Evolutionary conservation across 2,888 invertebrate genomes (phyloP).

Genomic region (Schrankia costaestrigalis): DNA sequence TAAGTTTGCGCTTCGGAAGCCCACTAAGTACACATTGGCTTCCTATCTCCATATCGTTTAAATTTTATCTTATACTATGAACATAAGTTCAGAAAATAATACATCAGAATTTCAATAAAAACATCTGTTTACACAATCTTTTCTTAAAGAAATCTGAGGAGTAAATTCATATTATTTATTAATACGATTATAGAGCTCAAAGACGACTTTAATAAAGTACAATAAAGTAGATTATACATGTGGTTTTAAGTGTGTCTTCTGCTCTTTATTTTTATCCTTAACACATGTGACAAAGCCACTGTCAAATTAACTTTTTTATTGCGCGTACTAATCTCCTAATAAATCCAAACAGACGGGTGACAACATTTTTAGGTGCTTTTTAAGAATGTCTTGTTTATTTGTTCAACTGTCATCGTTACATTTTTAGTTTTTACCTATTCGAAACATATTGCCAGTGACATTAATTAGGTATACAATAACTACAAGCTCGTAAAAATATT

Average conservation of each 20-base stretch:
- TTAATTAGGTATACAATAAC: no score
- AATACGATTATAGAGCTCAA: no score
- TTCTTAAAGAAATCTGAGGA: no score
- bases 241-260: slow-evolving; percentile 29
- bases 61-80: no score
- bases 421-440: slow-evolving; percentile 3
- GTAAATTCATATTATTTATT: slow-evolving; percentile 5
- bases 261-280: slow-evolving; percentile 51
- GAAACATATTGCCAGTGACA: slow-evolving; percentile 2
- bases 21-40: no score
- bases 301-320: slow-evolving; percentile 60
- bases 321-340: slow-evolving; percentile 57
- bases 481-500: no score
- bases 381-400: slow-evolving; percentile 24
- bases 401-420: slow-evolving; percentile 26
- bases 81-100: no score
- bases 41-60: no score
- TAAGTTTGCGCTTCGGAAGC: no score
- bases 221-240: slow-evolving; percentile 23
- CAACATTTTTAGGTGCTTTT: slow-evolving; percentile 22
- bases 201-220: no score
- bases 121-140: no score
- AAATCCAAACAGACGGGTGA: slow-evolving; percentile 39
- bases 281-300: slow-evolving; percentile 56
- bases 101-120: no score